These are phyloP conservation scores for Tenthredo scrophulariae DNA, from an alignment of 2,888 invertebrate species.

Conservation along the genomic window DNA sequence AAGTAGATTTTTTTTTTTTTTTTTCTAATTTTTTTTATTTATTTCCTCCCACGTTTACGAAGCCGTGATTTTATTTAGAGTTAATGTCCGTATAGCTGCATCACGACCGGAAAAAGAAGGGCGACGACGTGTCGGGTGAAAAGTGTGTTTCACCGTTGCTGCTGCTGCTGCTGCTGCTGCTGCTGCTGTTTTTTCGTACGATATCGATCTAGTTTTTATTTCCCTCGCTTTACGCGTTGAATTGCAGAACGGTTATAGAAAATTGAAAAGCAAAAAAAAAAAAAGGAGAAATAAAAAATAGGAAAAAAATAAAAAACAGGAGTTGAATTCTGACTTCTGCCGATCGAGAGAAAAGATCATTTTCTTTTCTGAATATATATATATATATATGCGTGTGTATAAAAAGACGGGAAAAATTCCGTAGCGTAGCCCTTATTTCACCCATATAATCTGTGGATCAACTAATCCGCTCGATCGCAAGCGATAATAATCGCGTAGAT, in stretches of 20 bases:
- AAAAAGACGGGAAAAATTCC: background rate
- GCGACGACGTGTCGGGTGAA: slow-evolving; percentile 46
- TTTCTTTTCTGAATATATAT: background rate
- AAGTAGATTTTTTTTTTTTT: background rate
- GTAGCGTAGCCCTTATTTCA: background rate
- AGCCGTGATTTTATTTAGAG: slow-evolving; percentile 40
- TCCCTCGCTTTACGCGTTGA: background rate
- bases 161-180: background rate
- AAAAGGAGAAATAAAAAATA: background rate
- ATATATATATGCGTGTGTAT: too few relatives aligned
- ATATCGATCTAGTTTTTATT: slow-evolving; percentile 32
- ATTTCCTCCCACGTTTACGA: background rate
- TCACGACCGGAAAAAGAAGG: slow-evolving; percentile 35
- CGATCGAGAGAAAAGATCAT: too few relatives aligned
- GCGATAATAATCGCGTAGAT: background rate
- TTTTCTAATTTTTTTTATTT: background rate
- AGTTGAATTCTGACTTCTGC: background rate
- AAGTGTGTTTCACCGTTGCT: slow-evolving; percentile 23
- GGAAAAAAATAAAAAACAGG: background rate
- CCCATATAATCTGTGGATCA: background rate
- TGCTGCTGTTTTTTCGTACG: background rate
- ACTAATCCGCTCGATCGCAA: background rate
- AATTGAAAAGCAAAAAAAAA: background rate
- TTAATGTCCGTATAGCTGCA: slow-evolving; percentile 22
- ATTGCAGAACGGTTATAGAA: background rate